Evolutionary conservation across 2,888 invertebrate species (phyloP).

Genomic region (Sesia apiformis): DNA sequence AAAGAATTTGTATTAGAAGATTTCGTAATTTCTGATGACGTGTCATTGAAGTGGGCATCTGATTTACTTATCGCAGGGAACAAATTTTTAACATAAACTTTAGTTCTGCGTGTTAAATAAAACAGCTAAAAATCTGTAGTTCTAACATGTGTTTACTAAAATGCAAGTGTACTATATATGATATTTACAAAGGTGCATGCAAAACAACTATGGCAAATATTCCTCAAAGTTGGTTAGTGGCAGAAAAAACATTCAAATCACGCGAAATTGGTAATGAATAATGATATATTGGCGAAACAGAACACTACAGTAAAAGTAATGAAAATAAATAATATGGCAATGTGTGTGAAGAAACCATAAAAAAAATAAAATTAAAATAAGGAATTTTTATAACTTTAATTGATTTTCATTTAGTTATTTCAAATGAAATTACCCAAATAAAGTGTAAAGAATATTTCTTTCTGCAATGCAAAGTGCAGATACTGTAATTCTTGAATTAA

Average conservation of each 20-base stretch:
- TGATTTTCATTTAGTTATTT: no score
- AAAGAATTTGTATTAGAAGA: no score
- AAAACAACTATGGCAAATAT: constrained; percentile 21
- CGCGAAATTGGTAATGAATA: background rate
- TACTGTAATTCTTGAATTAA: no score
- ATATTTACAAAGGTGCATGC: constrained; percentile 30
- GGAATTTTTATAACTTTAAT: background rate
- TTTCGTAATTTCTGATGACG: no score
- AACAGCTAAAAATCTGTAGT: background rate
- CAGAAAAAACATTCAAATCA: background rate
- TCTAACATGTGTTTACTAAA: constrained; percentile 1
- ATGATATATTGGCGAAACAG: background rate
- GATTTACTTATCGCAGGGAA: no score
- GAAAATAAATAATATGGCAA: constrained; percentile 8
- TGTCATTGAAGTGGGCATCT: no score
- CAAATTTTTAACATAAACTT: no score
- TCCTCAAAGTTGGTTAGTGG: constrained; percentile 59
- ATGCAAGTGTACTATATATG: background rate
- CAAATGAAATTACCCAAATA: no score
- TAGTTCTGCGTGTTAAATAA: no score
- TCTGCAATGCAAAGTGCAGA: no score
- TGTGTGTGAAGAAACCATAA: background rate
- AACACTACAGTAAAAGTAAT: background rate
- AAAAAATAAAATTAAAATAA: background rate
- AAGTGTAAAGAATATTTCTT: no score